Base-by-base conservation (phyloP, 2,113 vertebrate species). In the Rallus limicola region DNA sequence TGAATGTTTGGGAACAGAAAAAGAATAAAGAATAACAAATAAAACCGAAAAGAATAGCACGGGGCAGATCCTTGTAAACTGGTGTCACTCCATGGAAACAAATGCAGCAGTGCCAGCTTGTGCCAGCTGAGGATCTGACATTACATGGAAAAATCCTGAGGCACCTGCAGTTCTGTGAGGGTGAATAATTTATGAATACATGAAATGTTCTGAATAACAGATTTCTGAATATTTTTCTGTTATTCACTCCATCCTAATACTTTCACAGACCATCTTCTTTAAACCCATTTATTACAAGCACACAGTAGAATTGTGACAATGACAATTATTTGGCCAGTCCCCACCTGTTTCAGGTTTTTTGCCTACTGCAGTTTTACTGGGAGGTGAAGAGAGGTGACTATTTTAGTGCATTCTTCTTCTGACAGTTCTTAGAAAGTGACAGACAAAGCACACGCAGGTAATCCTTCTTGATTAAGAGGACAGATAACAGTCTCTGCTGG, bases 131-230 rank as follows among this genome's bases (percentile, higher is more conserved):
- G 50, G 70, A 92, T 94, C 60, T 92, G 91, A 90, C 40, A 85
- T 80, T 93, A 85, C 87, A 82, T 53, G 75, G 89, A 92, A 88
- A 93, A 95, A 94, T 92, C 67, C 89, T 28, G 70, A 96, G 70
- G 84, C 94, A 95, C 82, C 82, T 95, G 93, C 94, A 95, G 59
- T 89, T 95, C 93, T 87, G 65, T n/a, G 93, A 16, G 56, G 46
- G 67, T 95, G 67, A 95, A 96, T 97, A 95, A 95, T 95, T 95
- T 91, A 97, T 91, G 82, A 95, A 94, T 85, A 85, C 70, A 94
- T 82, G 28, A 88, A 95, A 65, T 95, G 71, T 85, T 91, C 78
- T 88, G 91, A 92, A 74, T 86, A 91, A 88, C 89, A 76, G 34
- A 90, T 92, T 96, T 91, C 77, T 90, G 75, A 95, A 69, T 95